Evolutionary conservation across 2,113 vertebrate genomes (phyloP).

Genomic region (Phyllopteryx taeniolatus): DNA sequence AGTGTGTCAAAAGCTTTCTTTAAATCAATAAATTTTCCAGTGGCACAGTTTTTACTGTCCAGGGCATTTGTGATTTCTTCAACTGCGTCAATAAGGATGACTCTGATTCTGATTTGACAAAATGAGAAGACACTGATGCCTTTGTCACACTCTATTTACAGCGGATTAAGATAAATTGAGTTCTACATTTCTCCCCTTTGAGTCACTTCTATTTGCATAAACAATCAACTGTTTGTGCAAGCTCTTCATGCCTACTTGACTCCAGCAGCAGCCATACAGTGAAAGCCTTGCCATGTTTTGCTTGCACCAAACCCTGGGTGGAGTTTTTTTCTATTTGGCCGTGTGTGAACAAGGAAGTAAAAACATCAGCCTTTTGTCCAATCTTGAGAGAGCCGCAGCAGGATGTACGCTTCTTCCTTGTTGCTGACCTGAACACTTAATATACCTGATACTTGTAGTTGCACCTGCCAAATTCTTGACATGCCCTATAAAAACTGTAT

Average conservation of each 20-base stretch:
- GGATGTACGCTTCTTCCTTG: constrained; percentile 50
- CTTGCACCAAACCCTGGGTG: constrained; percentile 20
- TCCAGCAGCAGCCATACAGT: not conserved
- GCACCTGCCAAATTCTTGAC: too few species aligned
- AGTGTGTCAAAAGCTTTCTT: too few species aligned
- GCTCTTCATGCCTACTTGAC: not conserved
- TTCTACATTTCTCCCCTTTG: not conserved
- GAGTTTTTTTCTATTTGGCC: constrained; percentile 37
- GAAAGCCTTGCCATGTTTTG: constrained; percentile 15
- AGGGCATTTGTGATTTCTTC: too few species aligned
- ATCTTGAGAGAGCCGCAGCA: constrained; percentile 52
- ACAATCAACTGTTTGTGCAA: not conserved
- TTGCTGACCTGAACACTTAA: constrained; percentile 1
- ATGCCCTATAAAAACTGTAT: not conserved
- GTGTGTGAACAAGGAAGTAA: constrained; percentile 58
- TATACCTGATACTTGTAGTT: not conserved
- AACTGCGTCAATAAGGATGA: too few species aligned
- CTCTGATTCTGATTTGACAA: too few species aligned
- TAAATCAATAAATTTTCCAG: too few species aligned
- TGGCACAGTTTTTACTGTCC: too few species aligned
- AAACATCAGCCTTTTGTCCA: constrained; percentile 15
- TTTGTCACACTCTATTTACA: not conserved
- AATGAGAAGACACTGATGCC: not conserved
- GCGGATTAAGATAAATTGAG: not conserved
- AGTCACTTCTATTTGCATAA: not conserved